phyloP scores from a whole-genome alignment of 2,888 invertebrate genomes.

The Andrena dorsata region DNA sequence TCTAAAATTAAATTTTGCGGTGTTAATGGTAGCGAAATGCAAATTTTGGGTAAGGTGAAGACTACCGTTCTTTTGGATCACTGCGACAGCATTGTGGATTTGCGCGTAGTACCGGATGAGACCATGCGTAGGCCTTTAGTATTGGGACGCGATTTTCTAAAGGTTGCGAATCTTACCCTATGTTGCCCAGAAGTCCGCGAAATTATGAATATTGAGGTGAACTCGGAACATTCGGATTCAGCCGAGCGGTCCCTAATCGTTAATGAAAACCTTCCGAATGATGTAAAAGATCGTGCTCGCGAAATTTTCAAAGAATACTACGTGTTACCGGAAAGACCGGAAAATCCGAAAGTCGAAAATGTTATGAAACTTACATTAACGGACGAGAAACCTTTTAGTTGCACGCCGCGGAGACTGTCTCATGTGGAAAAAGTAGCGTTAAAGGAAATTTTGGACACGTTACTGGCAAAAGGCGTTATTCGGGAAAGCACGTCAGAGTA shows the following conservation, averaged over 20 bases:
- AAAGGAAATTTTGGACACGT: background rate
- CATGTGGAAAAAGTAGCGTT: constrained; percentile 5
- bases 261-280: background rate
- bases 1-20: background rate
- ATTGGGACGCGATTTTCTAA: background rate
- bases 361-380: background rate
- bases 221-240: background rate
- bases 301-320: background rate
- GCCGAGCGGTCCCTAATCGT: background rate
- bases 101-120: background rate
- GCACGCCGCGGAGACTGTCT: constrained; percentile 5
- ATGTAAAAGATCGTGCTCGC: background rate
- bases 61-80: background rate
- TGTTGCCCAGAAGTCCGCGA: background rate
- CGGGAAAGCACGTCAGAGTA: background rate
- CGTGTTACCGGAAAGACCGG: background rate
- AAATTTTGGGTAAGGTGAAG: background rate
- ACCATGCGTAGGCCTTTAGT: background rate
- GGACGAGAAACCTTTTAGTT: background rate
- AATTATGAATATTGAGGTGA: background rate
- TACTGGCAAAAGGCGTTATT: constrained; percentile 5
- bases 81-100: background rate
- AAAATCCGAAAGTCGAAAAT: background rate
- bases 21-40: background rate
- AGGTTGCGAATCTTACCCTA: no score